These are phyloP conservation scores for Cephonodes hylas DNA, from an alignment of 2,888 invertebrate genomes.

Conservation along the genomic window DNA sequence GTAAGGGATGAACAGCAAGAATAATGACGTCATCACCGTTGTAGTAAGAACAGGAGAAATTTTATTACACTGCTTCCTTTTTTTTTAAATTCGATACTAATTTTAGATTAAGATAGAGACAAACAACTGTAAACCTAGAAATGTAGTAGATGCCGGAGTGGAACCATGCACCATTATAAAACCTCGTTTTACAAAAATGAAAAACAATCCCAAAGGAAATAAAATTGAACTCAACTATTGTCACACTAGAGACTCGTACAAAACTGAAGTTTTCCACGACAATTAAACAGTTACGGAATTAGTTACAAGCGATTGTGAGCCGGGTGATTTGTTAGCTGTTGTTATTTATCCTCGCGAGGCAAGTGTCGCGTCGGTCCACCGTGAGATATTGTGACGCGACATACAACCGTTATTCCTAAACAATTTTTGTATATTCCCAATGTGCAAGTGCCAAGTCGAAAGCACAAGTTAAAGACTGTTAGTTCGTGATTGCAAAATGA, in stretches of 20 bases:
- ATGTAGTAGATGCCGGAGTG: too few relatives aligned
- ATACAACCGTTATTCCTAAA: neutral
- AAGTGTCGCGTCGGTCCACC: neutral
- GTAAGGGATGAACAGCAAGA: too few relatives aligned
- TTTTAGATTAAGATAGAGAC: too few relatives aligned
- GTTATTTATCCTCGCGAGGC: neutral
- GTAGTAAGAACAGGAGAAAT: too few relatives aligned
- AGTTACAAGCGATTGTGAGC: conserved; percentile 59
- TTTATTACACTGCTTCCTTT: too few relatives aligned
- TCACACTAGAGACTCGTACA: neutral
- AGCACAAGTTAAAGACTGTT: neutral
- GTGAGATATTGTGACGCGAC: neutral
- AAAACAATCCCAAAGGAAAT: neutral
- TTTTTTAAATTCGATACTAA: too few relatives aligned
- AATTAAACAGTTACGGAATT: conserved; percentile 39
- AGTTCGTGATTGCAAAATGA: conserved; percentile 1
- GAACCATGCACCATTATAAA: too few relatives aligned
- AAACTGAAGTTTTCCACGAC: conserved; percentile 23
- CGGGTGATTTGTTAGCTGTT: conserved; percentile 56
- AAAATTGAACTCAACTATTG: neutral
- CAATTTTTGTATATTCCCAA: neutral
- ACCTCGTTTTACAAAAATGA: too few relatives aligned
- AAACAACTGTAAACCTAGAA: too few relatives aligned
- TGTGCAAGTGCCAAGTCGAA: neutral
- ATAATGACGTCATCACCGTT: too few relatives aligned